Conservation (phyloP, 1,140 invertebrate genomes). For the Pseudomyrmex pallidus region DNA sequence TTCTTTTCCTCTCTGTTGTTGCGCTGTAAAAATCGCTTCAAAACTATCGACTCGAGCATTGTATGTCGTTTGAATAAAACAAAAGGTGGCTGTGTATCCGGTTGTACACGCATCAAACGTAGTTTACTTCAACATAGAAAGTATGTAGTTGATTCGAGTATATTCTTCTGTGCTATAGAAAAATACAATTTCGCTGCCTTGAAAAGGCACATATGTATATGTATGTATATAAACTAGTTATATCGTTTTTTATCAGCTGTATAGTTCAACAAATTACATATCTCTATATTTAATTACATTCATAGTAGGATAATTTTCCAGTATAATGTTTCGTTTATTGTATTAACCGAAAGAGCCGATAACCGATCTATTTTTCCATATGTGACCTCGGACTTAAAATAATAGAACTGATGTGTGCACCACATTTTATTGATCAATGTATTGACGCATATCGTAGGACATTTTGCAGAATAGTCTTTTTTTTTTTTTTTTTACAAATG, state of each 20-base stretch:
- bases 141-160: neutral
- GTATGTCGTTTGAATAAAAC: constrained; percentile 48
- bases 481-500: neutral
- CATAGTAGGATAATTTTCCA: neutral
- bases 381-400: constrained; percentile 24
- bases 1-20: neutral
- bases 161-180: neutral
- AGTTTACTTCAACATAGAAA: constrained; percentile 46
- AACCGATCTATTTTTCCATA: constrained; percentile 20
- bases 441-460: neutral
- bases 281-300: neutral
- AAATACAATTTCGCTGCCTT: neutral
- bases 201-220: neutral
- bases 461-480: neutral
- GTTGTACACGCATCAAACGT: neutral
- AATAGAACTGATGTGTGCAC: constrained; percentile 13
- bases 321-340: neutral
- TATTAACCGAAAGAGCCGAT: neutral
- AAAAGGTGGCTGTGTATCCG: constrained; percentile 15
- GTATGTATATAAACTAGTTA: neutral
- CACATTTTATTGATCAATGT: constrained; percentile 6
- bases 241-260: neutral
- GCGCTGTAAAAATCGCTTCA: constrained; percentile 29
- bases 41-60: constrained; percentile 37
- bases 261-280: neutral